These are phyloP conservation scores for Talpa occidentalis DNA, from an alignment of 2,113 vertebrate species.

Conservation along the genomic window DNA sequence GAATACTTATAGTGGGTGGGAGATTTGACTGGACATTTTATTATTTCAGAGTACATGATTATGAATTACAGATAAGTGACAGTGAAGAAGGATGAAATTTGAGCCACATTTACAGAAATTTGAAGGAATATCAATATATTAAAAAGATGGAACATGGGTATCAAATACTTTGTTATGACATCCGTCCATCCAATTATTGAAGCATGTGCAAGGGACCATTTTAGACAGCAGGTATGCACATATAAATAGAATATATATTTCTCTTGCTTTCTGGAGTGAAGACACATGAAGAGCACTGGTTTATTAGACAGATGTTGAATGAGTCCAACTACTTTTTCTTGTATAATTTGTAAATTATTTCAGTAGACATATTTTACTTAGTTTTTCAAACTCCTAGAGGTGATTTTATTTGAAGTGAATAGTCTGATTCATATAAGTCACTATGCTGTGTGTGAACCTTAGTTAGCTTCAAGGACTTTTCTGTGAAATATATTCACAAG, in stretches of 20 bases:
- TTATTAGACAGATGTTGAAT: constrained; percentile 14
- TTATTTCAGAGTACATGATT: constrained; percentile 51
- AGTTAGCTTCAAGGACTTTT: not conserved
- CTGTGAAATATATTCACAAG: not conserved
- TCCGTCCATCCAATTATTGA: not conserved
- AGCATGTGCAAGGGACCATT: not conserved
- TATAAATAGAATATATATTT: not conserved
- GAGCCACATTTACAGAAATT: not conserved
- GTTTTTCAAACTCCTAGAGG: not conserved
- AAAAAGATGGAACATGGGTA: not conserved
- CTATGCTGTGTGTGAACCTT: not conserved
- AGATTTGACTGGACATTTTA: constrained; percentile 25
- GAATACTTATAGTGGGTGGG: not conserved
- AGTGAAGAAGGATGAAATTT: not conserved
- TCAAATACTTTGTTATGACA: not conserved
- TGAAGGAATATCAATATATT: not conserved
- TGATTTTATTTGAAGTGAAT: constrained; percentile 24
- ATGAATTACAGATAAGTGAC: constrained; percentile 42
- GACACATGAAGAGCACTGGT: not conserved
- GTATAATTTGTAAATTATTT: constrained; percentile 44
- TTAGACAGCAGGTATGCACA: not conserved
- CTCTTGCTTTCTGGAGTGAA: not conserved
- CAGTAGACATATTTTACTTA: not conserved
- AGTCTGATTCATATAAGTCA: not conserved
- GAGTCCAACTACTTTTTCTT: not conserved